These are phyloP conservation scores for Probaryconus sp. DNA, from an alignment of 1,140 invertebrate species.

Conservation along the genomic window DNA sequence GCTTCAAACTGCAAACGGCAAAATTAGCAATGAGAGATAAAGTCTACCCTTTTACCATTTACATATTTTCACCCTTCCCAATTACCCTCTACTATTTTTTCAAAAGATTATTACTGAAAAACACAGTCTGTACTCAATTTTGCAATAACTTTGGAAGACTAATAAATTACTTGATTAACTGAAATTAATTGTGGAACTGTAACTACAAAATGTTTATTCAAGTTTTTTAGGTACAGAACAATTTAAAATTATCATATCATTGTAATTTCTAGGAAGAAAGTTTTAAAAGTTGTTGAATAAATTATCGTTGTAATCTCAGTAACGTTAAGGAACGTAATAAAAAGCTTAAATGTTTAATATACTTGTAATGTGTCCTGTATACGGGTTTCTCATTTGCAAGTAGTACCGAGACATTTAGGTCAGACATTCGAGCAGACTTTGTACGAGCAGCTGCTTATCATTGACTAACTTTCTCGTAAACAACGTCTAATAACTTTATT, in stretches of 20 bases:
- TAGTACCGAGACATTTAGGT: slow-evolving; percentile 26
- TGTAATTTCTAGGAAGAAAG: background rate
- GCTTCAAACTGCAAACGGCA: slow-evolving; percentile 2
- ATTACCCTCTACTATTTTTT: no score
- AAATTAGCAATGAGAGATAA: no score
- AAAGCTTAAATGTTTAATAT: slow-evolving; percentile 16
- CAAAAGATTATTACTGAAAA: no score
- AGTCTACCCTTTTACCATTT: no score
- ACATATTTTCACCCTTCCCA: no score
- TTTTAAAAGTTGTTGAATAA: slow-evolving; percentile 2
- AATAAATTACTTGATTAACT: no score
- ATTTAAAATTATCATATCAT: no score
- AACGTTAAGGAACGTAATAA: slow-evolving; percentile 5
- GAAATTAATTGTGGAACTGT: no score
- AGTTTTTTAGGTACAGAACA: no score
- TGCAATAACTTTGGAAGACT: no score
- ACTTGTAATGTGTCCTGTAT: background rate
- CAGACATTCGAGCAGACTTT: slow-evolving; percentile 1
- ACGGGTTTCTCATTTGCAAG: slow-evolving; percentile 11
- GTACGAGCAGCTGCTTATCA: background rate
- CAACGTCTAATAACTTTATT: slow-evolving; percentile 13
- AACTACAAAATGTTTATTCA: no score
- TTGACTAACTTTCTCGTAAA: slow-evolving; percentile 11
- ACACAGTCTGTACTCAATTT: no score
- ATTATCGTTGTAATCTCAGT: slow-evolving; percentile 1